Conservation (phyloP, 2,888 invertebrate species). For the Sceliomorpha sp. region DNA sequence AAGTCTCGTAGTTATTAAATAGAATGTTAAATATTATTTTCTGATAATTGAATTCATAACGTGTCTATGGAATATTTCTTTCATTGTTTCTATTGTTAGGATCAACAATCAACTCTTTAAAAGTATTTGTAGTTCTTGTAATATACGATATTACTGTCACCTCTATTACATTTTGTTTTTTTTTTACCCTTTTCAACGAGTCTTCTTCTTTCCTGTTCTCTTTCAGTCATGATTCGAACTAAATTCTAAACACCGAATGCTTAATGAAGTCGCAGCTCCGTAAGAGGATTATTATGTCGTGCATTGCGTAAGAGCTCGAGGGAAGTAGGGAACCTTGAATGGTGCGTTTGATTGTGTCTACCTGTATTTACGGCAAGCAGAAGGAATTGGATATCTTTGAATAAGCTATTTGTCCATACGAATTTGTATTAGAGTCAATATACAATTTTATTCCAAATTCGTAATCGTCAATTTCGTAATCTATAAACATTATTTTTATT, state of each 20-base stretch:
- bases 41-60: no score
- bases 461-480: no score
- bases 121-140: no score
- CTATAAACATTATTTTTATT: no score
- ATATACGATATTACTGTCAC: no score
- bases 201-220: neutral
- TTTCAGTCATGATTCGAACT: constrained; percentile 37
- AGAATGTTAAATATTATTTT: no score
- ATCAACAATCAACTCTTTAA: no score
- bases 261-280: constrained; percentile 68
- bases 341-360: constrained; percentile 22
- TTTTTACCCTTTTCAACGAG: neutral
- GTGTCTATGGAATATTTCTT: no score
- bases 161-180: neutral
- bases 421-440: constrained; percentile 1
- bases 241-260: constrained; percentile 66
- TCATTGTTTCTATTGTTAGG: no score
- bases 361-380: constrained; percentile 9
- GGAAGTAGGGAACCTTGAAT: constrained; percentile 29
- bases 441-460: neutral
- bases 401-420: constrained; percentile 14
- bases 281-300: constrained; percentile 70
- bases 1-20: no score
- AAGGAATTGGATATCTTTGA: constrained; percentile 7
- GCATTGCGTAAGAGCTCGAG: constrained; percentile 34